Evolutionary conservation across 2,888 invertebrate species (phyloP), one percentile per base, ranked within the genome.

Genomic region (Callimorpha dominula): DNA sequence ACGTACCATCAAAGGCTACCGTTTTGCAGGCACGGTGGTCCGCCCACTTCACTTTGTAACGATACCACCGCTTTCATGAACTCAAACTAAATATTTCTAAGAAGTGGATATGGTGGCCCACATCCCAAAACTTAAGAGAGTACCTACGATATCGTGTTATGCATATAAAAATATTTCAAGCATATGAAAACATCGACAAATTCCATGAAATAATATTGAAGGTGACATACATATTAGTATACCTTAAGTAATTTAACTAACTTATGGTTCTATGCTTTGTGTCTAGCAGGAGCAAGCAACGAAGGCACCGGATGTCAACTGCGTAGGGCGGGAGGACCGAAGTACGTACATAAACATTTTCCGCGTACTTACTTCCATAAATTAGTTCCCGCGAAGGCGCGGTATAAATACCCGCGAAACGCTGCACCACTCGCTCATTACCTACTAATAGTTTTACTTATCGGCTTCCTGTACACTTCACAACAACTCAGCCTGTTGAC

Each of bases 301-400:
- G 88, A 86, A 88, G 86, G 85, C 84, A 85, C 93, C 95, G 94
- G 94, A 95, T 93, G 94, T 94, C 94, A 93, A 89, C 93, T 88
- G 85, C 86, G 82, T 77, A 87, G 89, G 88, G 89, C 90, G 88
- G 90, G 81, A 87, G 90, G 89, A 86, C 88, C 83, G 83, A 82
- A 87, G 88, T 89, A 88, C 88, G 87, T 91, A 93, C 93, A 94
- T 95, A 95, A 95, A 95, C 94, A 94, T 94, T 95, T 95, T 95
- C 95, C 92, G 93, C 92, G 95, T 95, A 95, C 95, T 94, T 94
- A 93, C 92, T 92, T 93, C 93, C 95, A 95, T 95, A 95, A 95
- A 95, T 95, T 94, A 94, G 93, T 94, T 95, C 93, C 89, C 89
- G 94, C 88, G 92, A 95, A 95, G 91, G 91, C 92, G 92, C 89